Percentiles rank a stretch among this genome's conserved stretches.
Evolutionary conservation across 2,113 vertebrate genomes (phyloP).

Genomic region (Aplodontia rufa): DNA sequence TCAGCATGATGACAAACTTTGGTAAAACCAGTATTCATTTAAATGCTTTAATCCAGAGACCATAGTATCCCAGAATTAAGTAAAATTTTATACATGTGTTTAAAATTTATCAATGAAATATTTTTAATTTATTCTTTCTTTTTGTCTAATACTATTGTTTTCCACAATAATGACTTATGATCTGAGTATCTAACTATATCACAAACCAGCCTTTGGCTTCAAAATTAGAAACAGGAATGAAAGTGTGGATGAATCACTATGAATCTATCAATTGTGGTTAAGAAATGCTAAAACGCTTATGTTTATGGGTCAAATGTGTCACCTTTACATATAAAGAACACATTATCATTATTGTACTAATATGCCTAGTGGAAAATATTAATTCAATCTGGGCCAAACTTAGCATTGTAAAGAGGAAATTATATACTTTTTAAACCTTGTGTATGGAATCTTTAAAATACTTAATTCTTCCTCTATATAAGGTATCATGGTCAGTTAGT

Average conservation of each 20-base stretch:
- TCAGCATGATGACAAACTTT: neutral
- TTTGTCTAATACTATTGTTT: conserved; percentile 6
- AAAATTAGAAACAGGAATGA: neutral
- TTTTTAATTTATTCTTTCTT: neutral
- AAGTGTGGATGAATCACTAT: neutral
- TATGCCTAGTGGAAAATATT: neutral
- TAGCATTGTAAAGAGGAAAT: neutral
- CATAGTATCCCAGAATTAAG: neutral
- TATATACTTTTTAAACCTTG: neutral
- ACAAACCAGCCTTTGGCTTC: neutral
- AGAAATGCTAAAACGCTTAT: neutral
- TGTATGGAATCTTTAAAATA: conserved; percentile 26
- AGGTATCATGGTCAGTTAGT: neutral
- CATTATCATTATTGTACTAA: neutral
- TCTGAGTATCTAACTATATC: neutral
- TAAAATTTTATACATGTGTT: neutral
- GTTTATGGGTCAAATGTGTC: neutral
- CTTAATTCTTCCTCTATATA: neutral
- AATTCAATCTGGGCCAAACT: neutral
- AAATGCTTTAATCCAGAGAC: neutral
- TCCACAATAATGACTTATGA: neutral
- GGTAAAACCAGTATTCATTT: neutral
- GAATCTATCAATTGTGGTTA: neutral
- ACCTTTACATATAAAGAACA: neutral
- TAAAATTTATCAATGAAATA: neutral